A percentile compares a stretch with the other conserved stretches of the same genome.
Evolutionary conservation across 1,140 invertebrate species (phyloP).

Genomic region (Tyrophagus putrescentiae): DNA sequence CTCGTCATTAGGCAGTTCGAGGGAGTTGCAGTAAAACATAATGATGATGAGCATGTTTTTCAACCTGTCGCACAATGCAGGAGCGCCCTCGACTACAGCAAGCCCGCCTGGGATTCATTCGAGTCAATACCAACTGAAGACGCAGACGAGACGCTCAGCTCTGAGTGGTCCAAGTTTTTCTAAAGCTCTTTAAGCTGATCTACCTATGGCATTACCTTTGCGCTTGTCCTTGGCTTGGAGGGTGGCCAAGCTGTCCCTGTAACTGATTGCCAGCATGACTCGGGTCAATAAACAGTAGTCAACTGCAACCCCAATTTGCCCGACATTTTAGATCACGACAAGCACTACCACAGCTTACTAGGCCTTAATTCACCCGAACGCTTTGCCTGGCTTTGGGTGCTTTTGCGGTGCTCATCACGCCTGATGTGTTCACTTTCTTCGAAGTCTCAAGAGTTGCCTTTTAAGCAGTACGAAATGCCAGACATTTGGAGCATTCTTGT

Average conservation of each 20-base stretch:
- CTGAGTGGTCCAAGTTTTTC: conserved; percentile 25
- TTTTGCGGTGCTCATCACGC: conserved; percentile 72
- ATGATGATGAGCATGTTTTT: neutral
- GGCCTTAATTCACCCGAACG: conserved; percentile 49
- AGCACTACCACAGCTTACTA: conserved; percentile 15
- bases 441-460: conserved; percentile 68
- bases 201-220: conserved; percentile 69
- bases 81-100: conserved; percentile 59
- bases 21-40: neutral
- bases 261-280: conserved; percentile 81
- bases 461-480: conserved; percentile 42
- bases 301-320: conserved; percentile 57
- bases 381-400: conserved; percentile 79
- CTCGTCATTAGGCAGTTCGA: neutral
- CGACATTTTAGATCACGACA: conserved; percentile 1
- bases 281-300: conserved; percentile 50
- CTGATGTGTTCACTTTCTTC: conserved; percentile 70
- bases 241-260: conserved; percentile 63
- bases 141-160: conserved; percentile 44
- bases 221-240: conserved; percentile 61
- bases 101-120: conserved; percentile 82
- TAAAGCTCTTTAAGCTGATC: conserved; percentile 66
- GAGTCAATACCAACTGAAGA: conserved; percentile 67
- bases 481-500: conserved; percentile 22
- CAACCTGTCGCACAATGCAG: conserved; percentile 31